Evolutionary conservation across 2,797 vertebrate genomes (phyloP), one percentile per base, ranked within the genome.

Genomic region (Coilia nasus): DNA sequence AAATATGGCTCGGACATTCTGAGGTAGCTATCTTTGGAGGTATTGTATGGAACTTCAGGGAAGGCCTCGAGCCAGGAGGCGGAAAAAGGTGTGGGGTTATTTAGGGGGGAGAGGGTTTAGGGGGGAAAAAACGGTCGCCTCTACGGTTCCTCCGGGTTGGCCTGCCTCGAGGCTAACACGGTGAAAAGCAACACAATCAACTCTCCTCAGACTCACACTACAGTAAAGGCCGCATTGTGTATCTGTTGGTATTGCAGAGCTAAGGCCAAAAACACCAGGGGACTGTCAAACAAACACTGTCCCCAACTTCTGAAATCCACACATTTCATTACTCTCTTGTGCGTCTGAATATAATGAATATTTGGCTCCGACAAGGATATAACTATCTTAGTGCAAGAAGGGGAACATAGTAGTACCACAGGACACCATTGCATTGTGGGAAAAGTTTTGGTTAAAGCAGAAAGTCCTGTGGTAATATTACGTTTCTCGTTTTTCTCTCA

Each of bases 21-120:
- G 95, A 96, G 92, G 94, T 94, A 95, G 93, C 88, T 94, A 91
- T 95, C 92, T 95, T 95, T 95, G 93, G 93, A 94, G 81, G 86
- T 81, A 88, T 93, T 81, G 86, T 81, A 88, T 87, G 86, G 86
- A 92, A 91, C 88, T 89, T 93, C 91, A 88, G 89, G 19, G 46
- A 64, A 83, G 41, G 47, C 44, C 67, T 75, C 67, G 67, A 75
- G 67, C 67, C 35, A 56, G 56, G 31, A 81, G 83, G 82, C 50
- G 59, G 81, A 81, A 85, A 82, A 85, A 82, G 83, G 78, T 82
- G 86, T 50, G 78, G 78, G 57, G 64, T 57, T 46, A 15, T 59
- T 59, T 59, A 19, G 11, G 56, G 0, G 50, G 35, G 44, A 47
- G 21, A 25, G 56, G 83, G 23, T 47, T 82, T 83, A 87, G 67